Percentiles rank a stretch among this genome's conserved stretches.
These are phyloP conservation scores for Sceliomorpha sp. DNA, from an alignment of 2,888 invertebrate genomes.

Conservation along the genomic window DNA sequence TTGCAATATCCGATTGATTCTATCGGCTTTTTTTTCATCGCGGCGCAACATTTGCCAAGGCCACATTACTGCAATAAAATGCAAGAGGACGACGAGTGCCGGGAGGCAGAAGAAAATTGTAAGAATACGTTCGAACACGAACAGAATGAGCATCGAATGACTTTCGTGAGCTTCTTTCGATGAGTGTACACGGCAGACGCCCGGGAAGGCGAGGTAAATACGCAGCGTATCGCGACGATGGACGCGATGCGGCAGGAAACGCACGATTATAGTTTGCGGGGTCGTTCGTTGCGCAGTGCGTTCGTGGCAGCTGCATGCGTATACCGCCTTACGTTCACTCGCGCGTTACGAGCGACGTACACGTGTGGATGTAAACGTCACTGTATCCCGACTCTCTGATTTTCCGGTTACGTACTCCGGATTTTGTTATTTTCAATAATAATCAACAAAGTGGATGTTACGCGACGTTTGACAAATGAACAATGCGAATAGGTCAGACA, in stretches of 20 bases:
- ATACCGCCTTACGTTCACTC: conserved; percentile 52
- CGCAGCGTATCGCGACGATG: conserved; percentile 68
- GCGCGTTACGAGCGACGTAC: conserved; percentile 41
- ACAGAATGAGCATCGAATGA: conserved; percentile 32
- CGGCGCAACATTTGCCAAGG: too few species aligned
- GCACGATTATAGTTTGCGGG: conserved; percentile 68
- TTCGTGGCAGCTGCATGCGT: conserved; percentile 61
- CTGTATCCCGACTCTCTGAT: conserved; percentile 31
- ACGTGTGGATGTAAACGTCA: conserved; percentile 15
- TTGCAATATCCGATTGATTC: too few species aligned
- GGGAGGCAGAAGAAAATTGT: too few species aligned
- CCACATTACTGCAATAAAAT: too few species aligned
- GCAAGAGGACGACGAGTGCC: too few species aligned
- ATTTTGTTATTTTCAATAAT: conserved; percentile 31
- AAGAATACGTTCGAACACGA: too few species aligned
- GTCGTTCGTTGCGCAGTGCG: conserved; percentile 56
- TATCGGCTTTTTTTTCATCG: too few species aligned
- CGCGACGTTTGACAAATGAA: too few species aligned
- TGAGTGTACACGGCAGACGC: conserved; percentile 62
- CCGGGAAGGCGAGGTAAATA: conserved; percentile 58
- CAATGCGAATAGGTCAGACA: too few species aligned
- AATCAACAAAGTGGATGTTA: too few species aligned
- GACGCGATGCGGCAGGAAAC: conserved; percentile 74
- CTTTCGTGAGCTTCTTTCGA: conserved; percentile 50
- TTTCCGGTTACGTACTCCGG: conserved; percentile 24